These are phyloP conservation scores for Adoxophyes honmai DNA, from an alignment of 1,140 invertebrate genomes.

Conservation along the genomic window DNA sequence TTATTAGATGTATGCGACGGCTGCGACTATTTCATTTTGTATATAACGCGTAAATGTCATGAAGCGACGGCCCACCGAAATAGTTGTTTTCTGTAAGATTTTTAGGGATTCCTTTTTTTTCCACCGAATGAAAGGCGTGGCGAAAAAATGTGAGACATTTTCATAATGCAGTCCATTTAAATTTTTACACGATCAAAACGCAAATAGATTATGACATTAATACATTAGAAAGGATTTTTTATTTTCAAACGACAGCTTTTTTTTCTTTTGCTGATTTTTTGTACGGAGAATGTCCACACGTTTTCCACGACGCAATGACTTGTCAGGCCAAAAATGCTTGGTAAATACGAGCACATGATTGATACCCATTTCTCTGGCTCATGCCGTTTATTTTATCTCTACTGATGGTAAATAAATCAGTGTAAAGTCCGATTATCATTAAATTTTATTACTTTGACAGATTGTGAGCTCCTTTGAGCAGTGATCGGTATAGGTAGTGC, in stretches of 20 bases:
- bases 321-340: constrained; percentile 70
- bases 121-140: background rate
- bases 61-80: constrained; percentile 54
- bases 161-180: too few relatives aligned
- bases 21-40: constrained; percentile 41
- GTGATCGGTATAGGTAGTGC: too few relatives aligned
- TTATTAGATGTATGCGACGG: constrained; percentile 34
- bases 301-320: constrained; percentile 52
- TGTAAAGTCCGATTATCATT: background rate
- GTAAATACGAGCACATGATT: constrained; percentile 45
- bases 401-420: constrained; percentile 20
- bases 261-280: too few relatives aligned
- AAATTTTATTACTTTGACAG: too few relatives aligned
- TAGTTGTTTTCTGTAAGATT: constrained; percentile 43
- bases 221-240: too few relatives aligned
- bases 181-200: too few relatives aligned
- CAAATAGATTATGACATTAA: too few relatives aligned
- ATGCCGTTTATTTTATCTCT: background rate
- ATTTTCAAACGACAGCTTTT: too few relatives aligned
- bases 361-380: too few relatives aligned
- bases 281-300: background rate
- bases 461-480: too few relatives aligned
- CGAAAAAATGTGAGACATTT: background rate
- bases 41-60: constrained; percentile 52
- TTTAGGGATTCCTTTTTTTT: background rate